Percentiles rank a stretch among this genome's conserved stretches.
Conservation (phyloP, 2,113 vertebrate species). For the Sylvia atricapilla region DNA sequence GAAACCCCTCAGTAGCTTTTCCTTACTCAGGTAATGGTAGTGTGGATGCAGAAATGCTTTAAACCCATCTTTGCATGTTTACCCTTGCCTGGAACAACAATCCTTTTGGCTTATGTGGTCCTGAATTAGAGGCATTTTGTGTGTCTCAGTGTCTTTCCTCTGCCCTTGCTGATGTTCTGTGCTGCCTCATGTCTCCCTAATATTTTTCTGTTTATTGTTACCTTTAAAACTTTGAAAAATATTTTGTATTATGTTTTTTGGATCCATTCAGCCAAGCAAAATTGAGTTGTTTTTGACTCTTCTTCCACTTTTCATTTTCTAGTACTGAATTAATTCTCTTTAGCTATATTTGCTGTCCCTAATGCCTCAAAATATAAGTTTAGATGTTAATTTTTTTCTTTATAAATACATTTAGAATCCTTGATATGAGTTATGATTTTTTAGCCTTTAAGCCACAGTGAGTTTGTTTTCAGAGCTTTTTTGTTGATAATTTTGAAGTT, state of each 20-base stretch:
- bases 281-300: not conserved
- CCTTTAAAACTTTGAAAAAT: not conserved
- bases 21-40: not conserved
- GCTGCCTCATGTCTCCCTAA: not conserved
- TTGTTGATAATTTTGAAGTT: not conserved
- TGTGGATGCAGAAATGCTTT: not conserved
- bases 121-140: not conserved
- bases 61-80: not conserved
- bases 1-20: not conserved
- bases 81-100: not conserved
- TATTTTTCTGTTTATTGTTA: not conserved
- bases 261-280: not conserved
- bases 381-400: not conserved
- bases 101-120: not conserved
- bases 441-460: not conserved
- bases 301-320: not conserved
- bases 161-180: not conserved
- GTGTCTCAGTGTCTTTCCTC: not conserved
- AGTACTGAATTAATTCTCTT: not conserved
- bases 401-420: not conserved
- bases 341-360: not conserved
- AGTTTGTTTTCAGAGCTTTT: not conserved
- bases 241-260: not conserved
- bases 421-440: not conserved
- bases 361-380: not conserved